Evolutionary conservation across 2,113 vertebrate species (phyloP).

Genomic region (Hippocampus abdominalis): DNA sequence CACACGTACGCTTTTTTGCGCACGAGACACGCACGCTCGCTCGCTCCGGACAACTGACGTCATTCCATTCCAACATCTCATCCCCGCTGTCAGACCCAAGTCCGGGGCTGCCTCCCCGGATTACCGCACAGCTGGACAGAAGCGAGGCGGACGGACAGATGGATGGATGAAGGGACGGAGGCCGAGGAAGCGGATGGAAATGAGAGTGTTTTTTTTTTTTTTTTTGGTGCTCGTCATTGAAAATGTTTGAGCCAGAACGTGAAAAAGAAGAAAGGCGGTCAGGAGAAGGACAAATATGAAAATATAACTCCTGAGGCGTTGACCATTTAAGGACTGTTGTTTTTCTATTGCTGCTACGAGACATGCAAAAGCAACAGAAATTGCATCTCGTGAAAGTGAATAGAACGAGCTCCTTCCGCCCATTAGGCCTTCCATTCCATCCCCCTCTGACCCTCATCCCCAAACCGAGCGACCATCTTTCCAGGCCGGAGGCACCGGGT

Average conservation of each 20-base stretch:
- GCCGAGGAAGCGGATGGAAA: conserved; percentile 12
- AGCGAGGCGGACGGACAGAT: conserved; percentile 32
- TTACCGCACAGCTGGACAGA: conserved; percentile 61
- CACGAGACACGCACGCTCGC: conserved; percentile 22
- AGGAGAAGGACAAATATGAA: not conserved
- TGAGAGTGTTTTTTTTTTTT: too few species aligned
- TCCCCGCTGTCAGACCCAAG: conserved; percentile 62
- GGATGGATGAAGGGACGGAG: conserved; percentile 21
- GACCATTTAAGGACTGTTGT: not conserved
- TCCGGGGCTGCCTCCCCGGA: conserved; percentile 63
- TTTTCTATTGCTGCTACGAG: not conserved
- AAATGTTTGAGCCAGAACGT: conserved; percentile 7
- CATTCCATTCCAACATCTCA: conserved; percentile 65
- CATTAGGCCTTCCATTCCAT: conserved; percentile 37
- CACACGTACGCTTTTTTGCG: conserved; percentile 27
- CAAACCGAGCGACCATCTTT: conserved; percentile 28
- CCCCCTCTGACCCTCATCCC: conserved; percentile 11
- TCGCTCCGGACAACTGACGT: conserved; percentile 57
- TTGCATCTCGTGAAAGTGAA: too few species aligned
- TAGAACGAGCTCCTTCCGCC: conserved; percentile 3
- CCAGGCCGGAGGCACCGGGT: conserved; percentile 47
- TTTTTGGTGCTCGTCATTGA: not conserved
- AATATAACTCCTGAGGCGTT: not conserved
- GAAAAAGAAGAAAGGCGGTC: conserved; percentile 18
- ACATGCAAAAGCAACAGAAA: not conserved